Evolutionary conservation across 2,888 invertebrate genomes (phyloP).

Genomic region (Malthinus seriepunctatus): DNA sequence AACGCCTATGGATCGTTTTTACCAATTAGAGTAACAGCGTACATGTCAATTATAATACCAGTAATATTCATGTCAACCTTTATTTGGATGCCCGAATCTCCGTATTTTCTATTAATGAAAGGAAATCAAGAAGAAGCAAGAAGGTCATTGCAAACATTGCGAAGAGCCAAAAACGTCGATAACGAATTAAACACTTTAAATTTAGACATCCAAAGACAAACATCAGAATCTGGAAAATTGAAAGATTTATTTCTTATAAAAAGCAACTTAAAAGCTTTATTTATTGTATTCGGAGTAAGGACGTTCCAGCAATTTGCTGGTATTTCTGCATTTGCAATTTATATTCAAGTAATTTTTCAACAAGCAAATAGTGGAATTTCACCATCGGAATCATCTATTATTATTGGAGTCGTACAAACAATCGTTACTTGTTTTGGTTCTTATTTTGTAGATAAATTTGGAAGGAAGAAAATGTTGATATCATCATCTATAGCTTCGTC

Average conservation of each 20-base stretch:
- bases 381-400: slow-evolving; percentile 49
- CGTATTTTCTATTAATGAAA: slow-evolving; percentile 54
- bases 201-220: slow-evolving; percentile 43
- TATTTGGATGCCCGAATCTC: slow-evolving; percentile 62
- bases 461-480: slow-evolving; percentile 53
- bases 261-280: slow-evolving; percentile 64
- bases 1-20: slow-evolving; percentile 21
- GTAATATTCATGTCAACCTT: slow-evolving; percentile 36
- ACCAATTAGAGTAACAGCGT: slow-evolving; percentile 13
- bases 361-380: slow-evolving; percentile 43
- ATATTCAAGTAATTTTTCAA: slow-evolving; percentile 46
- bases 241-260: slow-evolving; percentile 59
- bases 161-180: slow-evolving; percentile 38
- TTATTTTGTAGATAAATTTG: slow-evolving; percentile 47
- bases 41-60: slow-evolving; percentile 30
- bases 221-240: slow-evolving; percentile 54
- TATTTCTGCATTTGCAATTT: slow-evolving; percentile 39
- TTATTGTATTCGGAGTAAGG: slow-evolving; percentile 60
- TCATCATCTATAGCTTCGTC: slow-evolving; percentile 55
- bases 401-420: slow-evolving; percentile 54
- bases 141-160: slow-evolving; percentile 37
- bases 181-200: slow-evolving; percentile 39
- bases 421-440: slow-evolving; percentile 42
- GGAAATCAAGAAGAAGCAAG: slow-evolving; percentile 37
- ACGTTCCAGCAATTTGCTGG: slow-evolving; percentile 44